These are phyloP conservation scores for Gallinago stenura DNA, from an alignment of 2,797 vertebrate species.

Conservation along the genomic window DNA sequence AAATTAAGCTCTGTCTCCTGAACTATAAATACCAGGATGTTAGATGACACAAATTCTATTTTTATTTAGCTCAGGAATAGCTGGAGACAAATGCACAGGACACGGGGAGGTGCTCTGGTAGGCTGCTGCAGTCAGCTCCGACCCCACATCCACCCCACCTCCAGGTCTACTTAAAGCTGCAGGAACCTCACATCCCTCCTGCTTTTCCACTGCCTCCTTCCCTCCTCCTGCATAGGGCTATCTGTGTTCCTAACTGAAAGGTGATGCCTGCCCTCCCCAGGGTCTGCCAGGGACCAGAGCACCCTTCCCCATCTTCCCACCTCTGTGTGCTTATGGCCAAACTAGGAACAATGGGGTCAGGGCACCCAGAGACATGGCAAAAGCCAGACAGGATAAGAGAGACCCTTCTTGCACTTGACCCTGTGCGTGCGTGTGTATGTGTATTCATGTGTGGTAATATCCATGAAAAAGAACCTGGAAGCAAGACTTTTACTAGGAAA, in stretches of 20 bases:
- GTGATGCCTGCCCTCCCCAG: background rate
- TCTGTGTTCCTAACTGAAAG: background rate
- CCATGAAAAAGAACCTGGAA: background rate
- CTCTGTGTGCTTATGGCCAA: background rate
- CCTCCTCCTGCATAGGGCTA: background rate
- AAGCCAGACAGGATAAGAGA: background rate
- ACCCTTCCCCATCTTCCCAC: background rate
- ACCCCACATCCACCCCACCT: background rate
- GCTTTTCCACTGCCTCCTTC: background rate
- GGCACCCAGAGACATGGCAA: background rate
- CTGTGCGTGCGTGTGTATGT: background rate
- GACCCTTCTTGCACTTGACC: background rate
- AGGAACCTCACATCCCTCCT: background rate
- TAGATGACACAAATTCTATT: conserved; percentile 5
- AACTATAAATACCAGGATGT: conserved; percentile 11
- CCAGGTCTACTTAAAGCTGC: background rate
- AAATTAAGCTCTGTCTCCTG: conserved; percentile 23
- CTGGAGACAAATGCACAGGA: background rate
- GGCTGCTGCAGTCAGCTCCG: background rate
- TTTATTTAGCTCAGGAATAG: conserved; percentile 5
- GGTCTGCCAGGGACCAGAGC: background rate
- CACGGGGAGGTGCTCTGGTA: background rate
- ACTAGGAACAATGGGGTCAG: background rate
- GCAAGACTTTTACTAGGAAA: background rate
- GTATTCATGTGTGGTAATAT: background rate